Evolutionary conservation across 2,113 vertebrate species (phyloP).

Genomic region (Ageneiosus marmoratus): DNA sequence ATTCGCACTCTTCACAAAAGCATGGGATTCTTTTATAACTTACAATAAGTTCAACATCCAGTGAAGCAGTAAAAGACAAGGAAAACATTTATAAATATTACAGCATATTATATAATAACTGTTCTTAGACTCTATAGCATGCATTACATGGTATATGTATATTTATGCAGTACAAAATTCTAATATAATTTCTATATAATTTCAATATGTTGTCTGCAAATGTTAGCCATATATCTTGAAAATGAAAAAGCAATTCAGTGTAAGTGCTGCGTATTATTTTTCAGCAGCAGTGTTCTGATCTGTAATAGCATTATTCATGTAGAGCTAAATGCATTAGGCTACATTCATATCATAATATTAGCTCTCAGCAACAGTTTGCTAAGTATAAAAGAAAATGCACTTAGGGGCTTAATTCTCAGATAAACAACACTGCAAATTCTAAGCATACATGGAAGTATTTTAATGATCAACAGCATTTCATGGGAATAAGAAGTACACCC

Average conservation of each 20-base stretch:
- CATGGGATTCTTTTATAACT: slow-evolving; percentile 31
- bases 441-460: neutral
- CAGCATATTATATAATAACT: neutral
- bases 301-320: slow-evolving; percentile 7
- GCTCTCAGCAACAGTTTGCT: neutral
- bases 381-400: neutral
- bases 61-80: slow-evolving; percentile 44
- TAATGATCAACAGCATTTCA: neutral
- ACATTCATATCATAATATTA: neutral
- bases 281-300: neutral
- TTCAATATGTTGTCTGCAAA: neutral
- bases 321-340: neutral
- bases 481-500: neutral
- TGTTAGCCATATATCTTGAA: neutral
- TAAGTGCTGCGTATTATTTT: neutral
- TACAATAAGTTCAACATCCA: slow-evolving; percentile 51
- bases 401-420: neutral
- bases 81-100: slow-evolving; percentile 1
- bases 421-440: neutral
- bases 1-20: neutral
- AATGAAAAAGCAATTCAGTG: neutral
- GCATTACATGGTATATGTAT: neutral
- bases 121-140: neutral
- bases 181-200: too few species aligned
- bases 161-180: neutral